A percentile compares a stretch with the other conserved stretches of the same genome.
These are phyloP conservation scores for Melanocharis versteri DNA, from an alignment of 2,113 vertebrate genomes.

Conservation along the genomic window DNA sequence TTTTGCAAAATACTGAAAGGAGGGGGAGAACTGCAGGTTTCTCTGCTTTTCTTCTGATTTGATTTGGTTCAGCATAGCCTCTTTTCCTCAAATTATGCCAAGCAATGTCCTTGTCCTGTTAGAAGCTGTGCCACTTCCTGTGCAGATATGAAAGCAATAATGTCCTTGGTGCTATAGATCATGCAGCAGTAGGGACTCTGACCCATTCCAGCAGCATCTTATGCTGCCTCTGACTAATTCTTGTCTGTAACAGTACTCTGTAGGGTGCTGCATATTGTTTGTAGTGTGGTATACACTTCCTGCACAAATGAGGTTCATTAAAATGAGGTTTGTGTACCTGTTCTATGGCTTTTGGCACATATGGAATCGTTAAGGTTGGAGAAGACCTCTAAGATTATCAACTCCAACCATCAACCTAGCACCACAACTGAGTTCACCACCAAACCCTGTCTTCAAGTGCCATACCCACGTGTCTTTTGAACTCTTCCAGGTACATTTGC, in stretches of 20 bases:
- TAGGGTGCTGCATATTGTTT: background rate
- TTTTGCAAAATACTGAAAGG: background rate
- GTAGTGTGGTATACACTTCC: background rate
- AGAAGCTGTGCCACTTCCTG: background rate
- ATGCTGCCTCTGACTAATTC: background rate
- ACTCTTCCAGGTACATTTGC: background rate
- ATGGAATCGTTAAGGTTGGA: rapidly evolving
- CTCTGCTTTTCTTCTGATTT: background rate
- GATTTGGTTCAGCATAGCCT: background rate
- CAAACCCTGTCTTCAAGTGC: background rate
- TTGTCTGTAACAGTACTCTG: background rate
- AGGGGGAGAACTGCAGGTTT: background rate
- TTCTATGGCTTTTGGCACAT: background rate
- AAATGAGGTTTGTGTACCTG: background rate
- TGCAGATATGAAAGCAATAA: background rate
- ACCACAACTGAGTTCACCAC: background rate
- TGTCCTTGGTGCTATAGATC: background rate
- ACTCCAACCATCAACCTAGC: background rate
- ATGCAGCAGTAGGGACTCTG: background rate
- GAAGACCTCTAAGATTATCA: background rate
- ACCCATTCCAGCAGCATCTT: background rate
- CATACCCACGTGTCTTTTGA: background rate
- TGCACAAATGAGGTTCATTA: background rate
- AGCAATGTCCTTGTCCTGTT: background rate
- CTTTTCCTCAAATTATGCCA: background rate